A percentile compares a stretch with the other conserved stretches of the same genome.
These are phyloP conservation scores for Orgyia antiqua DNA, from an alignment of 2,888 invertebrate genomes.

Conservation along the genomic window DNA sequence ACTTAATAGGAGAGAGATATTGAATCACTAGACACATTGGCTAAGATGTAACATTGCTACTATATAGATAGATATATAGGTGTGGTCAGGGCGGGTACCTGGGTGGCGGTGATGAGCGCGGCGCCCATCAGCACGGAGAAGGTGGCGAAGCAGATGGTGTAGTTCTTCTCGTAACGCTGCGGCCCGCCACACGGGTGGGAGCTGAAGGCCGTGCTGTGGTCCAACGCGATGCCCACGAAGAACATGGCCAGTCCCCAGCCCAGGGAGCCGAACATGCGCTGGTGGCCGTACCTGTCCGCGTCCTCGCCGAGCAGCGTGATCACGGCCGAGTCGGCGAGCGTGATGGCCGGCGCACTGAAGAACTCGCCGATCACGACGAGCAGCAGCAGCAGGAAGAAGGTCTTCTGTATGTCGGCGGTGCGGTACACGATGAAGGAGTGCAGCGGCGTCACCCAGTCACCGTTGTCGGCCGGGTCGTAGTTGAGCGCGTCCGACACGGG, in stretches of 20 bases:
- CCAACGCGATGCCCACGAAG: slow-evolving; percentile 96
- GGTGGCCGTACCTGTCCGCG: slow-evolving; percentile 94
- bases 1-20: too few relatives aligned
- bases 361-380: slow-evolving; percentile 98
- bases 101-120: slow-evolving; percentile 93
- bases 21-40: too few relatives aligned
- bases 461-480: slow-evolving; percentile 83
- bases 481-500: slow-evolving; percentile 86
- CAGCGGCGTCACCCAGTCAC: slow-evolving; percentile 90
- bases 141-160: slow-evolving; percentile 98
- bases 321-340: slow-evolving; percentile 94
- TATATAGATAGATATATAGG: too few relatives aligned
- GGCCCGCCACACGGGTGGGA: slow-evolving; percentile 94
- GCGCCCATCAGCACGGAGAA: slow-evolving; percentile 98
- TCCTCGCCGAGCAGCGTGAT: slow-evolving; percentile 93
- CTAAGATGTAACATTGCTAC: too few relatives aligned
- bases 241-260: slow-evolving; percentile 99
- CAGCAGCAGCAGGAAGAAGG: slow-evolving; percentile 94
- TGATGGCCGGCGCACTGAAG: slow-evolving; percentile 97
- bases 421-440: slow-evolving; percentile 96
- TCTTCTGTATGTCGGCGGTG: slow-evolving; percentile 93
- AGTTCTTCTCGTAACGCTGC: slow-evolving; percentile 95
- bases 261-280: slow-evolving; percentile 98
- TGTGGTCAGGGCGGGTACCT: slow-evolving; percentile 66
- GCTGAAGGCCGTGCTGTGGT: slow-evolving; percentile 97